These are phyloP conservation scores for Triplophysa dalaica DNA, from an alignment of 2,113 vertebrate genomes.

Conservation along the genomic window DNA sequence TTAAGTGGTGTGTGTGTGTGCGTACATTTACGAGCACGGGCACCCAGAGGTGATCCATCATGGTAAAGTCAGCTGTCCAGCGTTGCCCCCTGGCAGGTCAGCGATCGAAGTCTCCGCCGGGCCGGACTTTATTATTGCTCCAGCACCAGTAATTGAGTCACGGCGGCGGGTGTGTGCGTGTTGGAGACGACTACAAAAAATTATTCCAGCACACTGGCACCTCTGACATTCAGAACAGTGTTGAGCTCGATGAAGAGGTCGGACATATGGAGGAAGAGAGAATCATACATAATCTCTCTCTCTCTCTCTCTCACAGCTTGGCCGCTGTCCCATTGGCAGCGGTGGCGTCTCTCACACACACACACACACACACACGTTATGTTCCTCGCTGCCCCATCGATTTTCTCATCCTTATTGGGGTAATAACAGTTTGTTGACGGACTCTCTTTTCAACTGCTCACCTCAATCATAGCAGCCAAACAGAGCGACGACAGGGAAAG, in stretches of 20 bases:
- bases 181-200: slow-evolving; percentile 66
- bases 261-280: slow-evolving; percentile 41
- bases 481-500: slow-evolving; percentile 10
- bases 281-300: slow-evolving; percentile 13
- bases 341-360: slow-evolving; percentile 37
- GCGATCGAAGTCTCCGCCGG: slow-evolving; percentile 76
- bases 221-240: slow-evolving; percentile 53
- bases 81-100: slow-evolving; percentile 76
- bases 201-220: slow-evolving; percentile 52
- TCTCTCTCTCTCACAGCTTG: slow-evolving; percentile 20
- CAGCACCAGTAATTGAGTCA: slow-evolving; percentile 82
- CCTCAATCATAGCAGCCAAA: slow-evolving; percentile 68
- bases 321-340: slow-evolving; percentile 39
- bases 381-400: slow-evolving; percentile 80
- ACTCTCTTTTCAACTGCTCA: slow-evolving; percentile 74
- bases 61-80: slow-evolving; percentile 78
- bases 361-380: slow-evolving; percentile 40
- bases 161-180: slow-evolving; percentile 41
- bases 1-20: slow-evolving; percentile 45
- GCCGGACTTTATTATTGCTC: slow-evolving; percentile 83
- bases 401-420: slow-evolving; percentile 78
- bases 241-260: slow-evolving; percentile 53
- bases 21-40: slow-evolving; percentile 34
- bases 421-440: slow-evolving; percentile 79
- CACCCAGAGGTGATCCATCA: slow-evolving; percentile 80